Base-by-base conservation (phyloP, 2,888 invertebrate species). In the Lasioglossum figueresi region DNA sequence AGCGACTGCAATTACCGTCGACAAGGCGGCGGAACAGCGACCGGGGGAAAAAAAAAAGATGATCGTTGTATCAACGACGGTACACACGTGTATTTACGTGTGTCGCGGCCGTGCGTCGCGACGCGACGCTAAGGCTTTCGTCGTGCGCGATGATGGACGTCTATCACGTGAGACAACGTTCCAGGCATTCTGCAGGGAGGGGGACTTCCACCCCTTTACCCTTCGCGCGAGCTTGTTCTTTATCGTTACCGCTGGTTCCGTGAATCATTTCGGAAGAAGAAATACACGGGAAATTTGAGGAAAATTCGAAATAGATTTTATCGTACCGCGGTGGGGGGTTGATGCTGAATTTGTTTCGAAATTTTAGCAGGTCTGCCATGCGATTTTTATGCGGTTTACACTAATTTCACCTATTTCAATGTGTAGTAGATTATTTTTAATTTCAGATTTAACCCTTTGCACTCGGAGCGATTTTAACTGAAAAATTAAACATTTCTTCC, bases 161-260 rank as follows among this genome's bases (percentile, higher is more conserved):
- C 90, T 91, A 91, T 91, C 90, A 91, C 89, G 90, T 91, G 91
- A 91, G 91, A 91, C 91, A 91, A 91, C 91, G 88, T 86, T 85
- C 79, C 79, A 34, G 31, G 63, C 73, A 34, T 73, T 40, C 70
- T 31, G 23, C 3, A n/a, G 56, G 10, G 56, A 56, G n/a, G 12
- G n/a, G n/a, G n/a, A 56, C n/a, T 56, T 12, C n/a, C 37, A 66
- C 76, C 82, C 73, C 63, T 63, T 63, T 31, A 31, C 31, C 63
- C 31, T 16, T 31, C 63, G 8, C 19, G 19, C 31, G 37, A 37
- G 68, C 34, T 37, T 37, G 68, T 68, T 37, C 37, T 68, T 37
- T 37, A 37, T 68, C 68, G 68, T 37, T 68, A 23, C 23, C 68
- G 68, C 1, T 37, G 4, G 68, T 37, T 12, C 68, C 68, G 68